These are phyloP conservation scores for Drosophila repleta DNA, from an alignment of 1,140 invertebrate genomes.

Conservation along the genomic window DNA sequence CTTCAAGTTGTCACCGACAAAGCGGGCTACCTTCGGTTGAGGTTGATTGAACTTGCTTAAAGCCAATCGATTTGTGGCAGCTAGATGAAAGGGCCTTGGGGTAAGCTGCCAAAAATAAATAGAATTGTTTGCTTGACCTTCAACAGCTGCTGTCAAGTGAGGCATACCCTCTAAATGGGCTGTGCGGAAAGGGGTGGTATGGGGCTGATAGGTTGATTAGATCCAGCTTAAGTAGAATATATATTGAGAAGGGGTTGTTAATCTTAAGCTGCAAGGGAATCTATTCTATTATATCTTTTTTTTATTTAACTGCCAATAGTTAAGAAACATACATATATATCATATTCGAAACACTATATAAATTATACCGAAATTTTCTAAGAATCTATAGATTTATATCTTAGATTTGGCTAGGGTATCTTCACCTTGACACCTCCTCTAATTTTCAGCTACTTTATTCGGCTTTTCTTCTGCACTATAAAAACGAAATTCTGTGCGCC, in stretches of 20 bases:
- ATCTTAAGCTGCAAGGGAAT: too few relatives aligned
- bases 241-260: too few relatives aligned
- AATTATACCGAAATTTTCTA: too few relatives aligned
- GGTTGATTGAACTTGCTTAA: slow-evolving; percentile 77
- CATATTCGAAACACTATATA: too few relatives aligned
- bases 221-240: too few relatives aligned
- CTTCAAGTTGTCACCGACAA: slow-evolving; percentile 47
- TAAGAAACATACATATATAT: too few relatives aligned
- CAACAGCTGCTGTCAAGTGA: slow-evolving; percentile 46
- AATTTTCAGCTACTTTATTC: slow-evolving; percentile 32
- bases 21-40: slow-evolving; percentile 9
- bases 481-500: slow-evolving; percentile 45
- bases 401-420: background rate
- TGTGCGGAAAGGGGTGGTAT: background rate
- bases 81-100: slow-evolving; percentile 27
- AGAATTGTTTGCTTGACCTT: slow-evolving; percentile 72
- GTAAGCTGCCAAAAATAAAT: slow-evolving; percentile 57
- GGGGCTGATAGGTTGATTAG: background rate
- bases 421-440: background rate
- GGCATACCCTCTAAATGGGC: slow-evolving; percentile 21
- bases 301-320: too few relatives aligned
- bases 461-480: slow-evolving; percentile 8
- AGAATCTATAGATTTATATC: background rate
- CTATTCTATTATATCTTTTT: too few relatives aligned
- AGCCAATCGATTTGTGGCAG: slow-evolving; percentile 60